Evolutionary conservation across 2,797 vertebrate genomes (phyloP).

Genomic region (Sebastes steindachneri): DNA sequence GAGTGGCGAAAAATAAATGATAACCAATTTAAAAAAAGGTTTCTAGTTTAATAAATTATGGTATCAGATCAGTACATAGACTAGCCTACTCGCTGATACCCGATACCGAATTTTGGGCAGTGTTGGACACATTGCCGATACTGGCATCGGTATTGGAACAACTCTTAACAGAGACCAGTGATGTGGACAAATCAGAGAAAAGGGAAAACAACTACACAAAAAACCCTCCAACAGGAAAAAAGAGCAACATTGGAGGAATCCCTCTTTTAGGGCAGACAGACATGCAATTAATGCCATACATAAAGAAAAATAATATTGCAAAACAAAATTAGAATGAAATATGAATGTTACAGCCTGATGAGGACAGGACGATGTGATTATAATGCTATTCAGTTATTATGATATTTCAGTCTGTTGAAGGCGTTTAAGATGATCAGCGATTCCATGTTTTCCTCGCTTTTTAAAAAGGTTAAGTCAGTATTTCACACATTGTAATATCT

Average conservation of each 20-base stretch:
- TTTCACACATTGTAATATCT: neutral
- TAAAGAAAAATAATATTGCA: neutral
- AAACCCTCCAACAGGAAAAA: neutral
- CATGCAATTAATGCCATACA: neutral
- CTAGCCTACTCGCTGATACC: too few species aligned
- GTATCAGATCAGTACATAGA: too few species aligned
- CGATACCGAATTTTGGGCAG: too few species aligned
- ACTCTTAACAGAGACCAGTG: neutral
- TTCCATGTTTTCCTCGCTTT: neutral
- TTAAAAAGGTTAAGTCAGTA: neutral
- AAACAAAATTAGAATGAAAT: neutral
- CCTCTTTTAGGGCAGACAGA: neutral
- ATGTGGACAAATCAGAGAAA: neutral
- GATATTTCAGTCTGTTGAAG: neutral
- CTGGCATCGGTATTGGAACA: too few species aligned
- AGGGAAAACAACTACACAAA: neutral
- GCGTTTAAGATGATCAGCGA: neutral
- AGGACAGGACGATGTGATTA: neutral
- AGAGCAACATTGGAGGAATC: neutral
- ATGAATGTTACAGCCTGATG: neutral
- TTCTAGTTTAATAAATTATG: too few species aligned
- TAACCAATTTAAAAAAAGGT: too few species aligned
- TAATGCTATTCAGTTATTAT: neutral
- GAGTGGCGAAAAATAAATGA: too few species aligned
- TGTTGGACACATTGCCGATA: too few species aligned